These are phyloP conservation scores for Anser cygnoides DNA, from an alignment of 2,113 vertebrate genomes.

Conservation along the genomic window DNA sequence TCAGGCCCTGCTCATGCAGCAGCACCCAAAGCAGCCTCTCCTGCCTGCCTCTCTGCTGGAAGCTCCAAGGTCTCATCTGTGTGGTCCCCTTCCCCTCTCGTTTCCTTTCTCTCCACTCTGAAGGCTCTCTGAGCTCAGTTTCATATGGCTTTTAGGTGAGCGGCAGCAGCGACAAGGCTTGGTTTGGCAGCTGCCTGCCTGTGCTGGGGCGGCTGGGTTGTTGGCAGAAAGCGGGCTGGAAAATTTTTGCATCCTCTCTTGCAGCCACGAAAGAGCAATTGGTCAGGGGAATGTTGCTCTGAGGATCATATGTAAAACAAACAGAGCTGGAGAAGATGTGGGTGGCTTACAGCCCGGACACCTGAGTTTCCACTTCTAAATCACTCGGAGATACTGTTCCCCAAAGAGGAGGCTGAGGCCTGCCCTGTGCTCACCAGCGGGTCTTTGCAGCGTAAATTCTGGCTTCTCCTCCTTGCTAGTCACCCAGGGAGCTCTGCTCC, in stretches of 20 bases:
- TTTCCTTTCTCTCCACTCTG: background rate
- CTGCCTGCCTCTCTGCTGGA: background rate
- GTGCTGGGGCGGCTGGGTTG: background rate
- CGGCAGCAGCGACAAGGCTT: background rate
- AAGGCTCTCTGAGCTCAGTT: background rate
- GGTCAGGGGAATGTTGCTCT: background rate
- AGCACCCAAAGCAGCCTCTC: background rate
- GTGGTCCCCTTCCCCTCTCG: background rate
- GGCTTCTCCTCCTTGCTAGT: background rate
- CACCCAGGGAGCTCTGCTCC: background rate
- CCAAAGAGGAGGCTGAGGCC: background rate
- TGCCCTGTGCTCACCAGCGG: background rate
- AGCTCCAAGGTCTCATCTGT: background rate
- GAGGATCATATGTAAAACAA: background rate
- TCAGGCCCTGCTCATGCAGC: background rate
- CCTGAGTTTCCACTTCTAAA: background rate
- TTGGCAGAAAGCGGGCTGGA: background rate
- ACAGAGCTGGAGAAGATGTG: background rate
- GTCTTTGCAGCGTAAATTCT: background rate
- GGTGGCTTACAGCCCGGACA: background rate
- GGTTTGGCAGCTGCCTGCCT: background rate
- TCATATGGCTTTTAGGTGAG: background rate
- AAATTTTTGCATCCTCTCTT: background rate
- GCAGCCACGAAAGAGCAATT: background rate
- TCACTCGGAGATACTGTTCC: background rate